Percentiles rank a stretch among this genome's conserved stretches.
Conservation (phyloP, 1,140 invertebrate genomes). For the Charaxes varanes region DNA sequence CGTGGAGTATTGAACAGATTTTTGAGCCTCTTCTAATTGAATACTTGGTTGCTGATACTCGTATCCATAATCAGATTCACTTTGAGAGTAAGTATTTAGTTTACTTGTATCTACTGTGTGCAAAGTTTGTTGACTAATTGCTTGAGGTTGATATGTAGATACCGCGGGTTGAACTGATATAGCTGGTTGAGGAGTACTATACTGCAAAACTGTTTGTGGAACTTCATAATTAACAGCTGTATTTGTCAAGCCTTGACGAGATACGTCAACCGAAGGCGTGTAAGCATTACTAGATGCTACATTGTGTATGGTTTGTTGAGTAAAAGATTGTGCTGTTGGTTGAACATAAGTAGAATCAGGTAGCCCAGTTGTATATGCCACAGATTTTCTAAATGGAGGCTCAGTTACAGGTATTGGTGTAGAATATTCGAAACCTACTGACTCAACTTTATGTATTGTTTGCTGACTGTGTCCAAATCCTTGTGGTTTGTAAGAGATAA, state of each 20-base stretch:
- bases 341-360: slow-evolving; percentile 32
- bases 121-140: slow-evolving; percentile 45
- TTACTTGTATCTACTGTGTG: slow-evolving; percentile 46
- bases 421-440: slow-evolving; percentile 39
- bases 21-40: slow-evolving; percentile 27
- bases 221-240: slow-evolving; percentile 27
- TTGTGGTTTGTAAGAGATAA: slow-evolving; percentile 47
- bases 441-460: slow-evolving; percentile 43
- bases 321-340: slow-evolving; percentile 41
- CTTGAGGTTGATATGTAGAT: slow-evolving; percentile 42
- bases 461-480: slow-evolving; percentile 45
- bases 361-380: slow-evolving; percentile 70
- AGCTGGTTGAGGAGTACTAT: slow-evolving; percentile 38
- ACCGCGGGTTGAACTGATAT: slow-evolving; percentile 25
- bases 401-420: slow-evolving; percentile 50
- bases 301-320: slow-evolving; percentile 51
- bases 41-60: slow-evolving; percentile 26
- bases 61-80: slow-evolving; percentile 18
- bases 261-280: slow-evolving; percentile 23
- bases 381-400: slow-evolving; percentile 62
- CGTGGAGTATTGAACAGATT: slow-evolving; percentile 31
- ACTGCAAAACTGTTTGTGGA: slow-evolving; percentile 34
- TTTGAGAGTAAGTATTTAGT: slow-evolving; percentile 38
- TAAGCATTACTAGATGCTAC: slow-evolving; percentile 36
- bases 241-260: slow-evolving; percentile 24